Evolutionary conservation across 1,140 invertebrate species (phyloP), one percentile per base, ranked within the genome.

Genomic region (Philotrypesis tridentata): DNA sequence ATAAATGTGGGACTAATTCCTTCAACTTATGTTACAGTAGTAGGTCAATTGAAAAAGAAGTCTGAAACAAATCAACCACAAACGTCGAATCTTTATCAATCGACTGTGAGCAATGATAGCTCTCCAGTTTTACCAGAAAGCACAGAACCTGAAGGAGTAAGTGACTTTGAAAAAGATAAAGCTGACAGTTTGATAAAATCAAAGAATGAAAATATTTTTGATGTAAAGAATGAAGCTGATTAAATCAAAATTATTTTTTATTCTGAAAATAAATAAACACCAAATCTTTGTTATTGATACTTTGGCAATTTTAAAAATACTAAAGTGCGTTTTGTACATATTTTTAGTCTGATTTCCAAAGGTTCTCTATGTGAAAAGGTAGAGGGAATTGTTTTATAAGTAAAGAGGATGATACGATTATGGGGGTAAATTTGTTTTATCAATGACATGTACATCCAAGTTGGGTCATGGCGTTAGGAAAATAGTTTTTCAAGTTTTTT

Each of bases 1-100:
- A 93, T 94, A 78, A 94, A 92, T 40, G 93, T 94, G 2, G 97
- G 97, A 4, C 89, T 97, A 0, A 93, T 98, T 68, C 97, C 97
- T 4, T 93, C 95, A 0, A 96, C 96, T 88, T 97, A 98, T 89
- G 93, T 97, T 0, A 90, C 85, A 75, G 80, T 92, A 43, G 84
- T 90, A 75, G 87, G 85, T 43, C 86, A 89, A 60, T 82, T 90
- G 12, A 90, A 88, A 65, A 92, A 89, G 68, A 91, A 88, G 84
- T 9, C 78, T 8, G 86, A 90, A n/a, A 33, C 65, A 7, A 79
- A 74, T 78, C 70, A 77, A 14, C 65, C 82, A 67, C 6, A 84
- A 55, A 60, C n/a, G 6, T 21, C 72, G 71, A 63, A 17, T 72
- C 17, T 23, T 83, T 21, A 80, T 82, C 48, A 80, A 80, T 60